Evolutionary conservation across 92 coral and sea anemone genomes (phyloP), one percentile per base, ranked within the genome.

Genomic region (Phenganax subtilis): DNA sequence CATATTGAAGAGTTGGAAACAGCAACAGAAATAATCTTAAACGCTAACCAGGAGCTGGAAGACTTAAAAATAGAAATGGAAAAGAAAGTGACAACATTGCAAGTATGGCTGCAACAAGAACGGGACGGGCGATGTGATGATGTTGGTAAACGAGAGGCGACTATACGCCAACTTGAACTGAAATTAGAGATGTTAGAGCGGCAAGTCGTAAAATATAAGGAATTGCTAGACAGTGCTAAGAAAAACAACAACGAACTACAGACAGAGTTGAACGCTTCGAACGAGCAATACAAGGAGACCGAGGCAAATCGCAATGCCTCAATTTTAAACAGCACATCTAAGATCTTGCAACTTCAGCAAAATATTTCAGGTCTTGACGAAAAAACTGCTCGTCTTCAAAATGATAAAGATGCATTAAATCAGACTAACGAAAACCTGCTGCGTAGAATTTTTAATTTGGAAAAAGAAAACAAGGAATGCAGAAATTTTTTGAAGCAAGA

Each of bases 131-230:
- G 54, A 30, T 12, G 20, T 10, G 67, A 79, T 15, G 74, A 65
- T 4, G 31, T 47, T 2, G 51, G 47, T 8, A 60, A 79, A 52
- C 59, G 68, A 79, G 59, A 51, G 6, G 74, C 74, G 63, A 65
- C 74, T 16, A 65, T 79, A 12, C 57, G 72, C 9, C 60, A 79
- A 54, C 83, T 62, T 63, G 61, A 79, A 79, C 17, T 64, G 53
- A 79, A 44, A 74, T 59, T 59, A 11, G 83, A 79, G 65, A 68
- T 37, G 9, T 67, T 29, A 16, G 74, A 65, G 27, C 51, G 0
- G 9, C 81, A 64, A 57, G 27, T 37, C 51, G 14, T 30, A 10
- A 57, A 55, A 59, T 60, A 55, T 16, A 79, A 62, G 20, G 83
- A 79, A 65, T 73, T 30, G 54, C 51, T 63, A 0, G 20, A 55